phyloP scores from a whole-genome alignment of 1,140 invertebrate genomes.

The Halictus rubicundus region DNA sequence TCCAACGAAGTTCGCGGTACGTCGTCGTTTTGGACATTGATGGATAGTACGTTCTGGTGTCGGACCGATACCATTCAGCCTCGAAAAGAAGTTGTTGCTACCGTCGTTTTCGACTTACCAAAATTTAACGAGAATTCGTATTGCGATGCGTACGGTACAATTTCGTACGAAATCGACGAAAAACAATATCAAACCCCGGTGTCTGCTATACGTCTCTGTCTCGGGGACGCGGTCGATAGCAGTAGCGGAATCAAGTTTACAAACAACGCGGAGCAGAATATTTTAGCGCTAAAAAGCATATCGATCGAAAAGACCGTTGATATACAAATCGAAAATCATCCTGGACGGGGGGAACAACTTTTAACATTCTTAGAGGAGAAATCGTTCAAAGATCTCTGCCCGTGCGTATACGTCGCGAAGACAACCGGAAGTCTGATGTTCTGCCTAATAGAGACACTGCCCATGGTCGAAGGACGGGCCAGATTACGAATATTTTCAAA shows the following conservation, averaged over 20 bases:
- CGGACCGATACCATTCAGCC: conserved; percentile 54
- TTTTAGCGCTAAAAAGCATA: conserved; percentile 70
- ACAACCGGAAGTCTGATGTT: conserved; percentile 58
- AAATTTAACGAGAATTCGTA: conserved; percentile 56
- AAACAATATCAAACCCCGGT: conserved; percentile 67
- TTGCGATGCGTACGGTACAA: conserved; percentile 63
- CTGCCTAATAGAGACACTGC: conserved; percentile 68
- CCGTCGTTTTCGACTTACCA: conserved; percentile 69
- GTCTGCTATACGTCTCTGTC: conserved; percentile 53
- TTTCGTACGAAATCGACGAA: conserved; percentile 69
- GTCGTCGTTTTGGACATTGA: conserved; percentile 68
- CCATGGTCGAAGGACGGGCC: conserved; percentile 26
- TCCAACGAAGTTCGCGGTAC: conserved; percentile 52
- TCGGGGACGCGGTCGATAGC: conserved; percentile 57
- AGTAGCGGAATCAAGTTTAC: conserved; percentile 56
- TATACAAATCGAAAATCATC: conserved; percentile 44
- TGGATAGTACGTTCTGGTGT: conserved; percentile 54
- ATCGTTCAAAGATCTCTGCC: conserved; percentile 60
- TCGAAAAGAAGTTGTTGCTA: conserved; percentile 57
- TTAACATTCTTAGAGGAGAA: conserved; percentile 60
- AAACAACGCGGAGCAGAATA: conserved; percentile 3
- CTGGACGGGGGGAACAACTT: conserved; percentile 33
- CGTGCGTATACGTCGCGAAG: conserved; percentile 58
- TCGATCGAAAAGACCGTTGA: conserved; percentile 62
- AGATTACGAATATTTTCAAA: conserved; percentile 66